A percentile compares a stretch with the other conserved stretches of the same genome.
phyloP scores from a whole-genome alignment of 2,113 vertebrate genomes.

The Pongo abelii region DNA sequence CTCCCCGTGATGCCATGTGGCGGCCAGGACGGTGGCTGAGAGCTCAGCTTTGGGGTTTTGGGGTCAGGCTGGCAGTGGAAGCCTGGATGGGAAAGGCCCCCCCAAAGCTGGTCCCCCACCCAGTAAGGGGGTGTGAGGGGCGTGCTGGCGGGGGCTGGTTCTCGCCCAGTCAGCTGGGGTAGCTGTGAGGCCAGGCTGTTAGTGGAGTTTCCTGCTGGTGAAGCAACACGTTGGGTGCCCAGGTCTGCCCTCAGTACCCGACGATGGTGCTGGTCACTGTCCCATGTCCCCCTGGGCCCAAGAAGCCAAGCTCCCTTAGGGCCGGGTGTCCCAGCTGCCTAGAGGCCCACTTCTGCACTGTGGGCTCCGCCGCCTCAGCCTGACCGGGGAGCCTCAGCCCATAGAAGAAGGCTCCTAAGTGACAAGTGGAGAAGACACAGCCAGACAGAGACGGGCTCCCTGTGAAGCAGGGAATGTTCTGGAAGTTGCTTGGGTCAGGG shows the following conservation, averaged over 20 bases:
- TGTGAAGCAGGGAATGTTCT: not conserved
- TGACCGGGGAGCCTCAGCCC: too few species aligned
- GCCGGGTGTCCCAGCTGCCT: not conserved
- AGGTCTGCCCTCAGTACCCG: accelerated
- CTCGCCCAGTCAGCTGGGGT: too few species aligned
- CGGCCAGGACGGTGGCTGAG: too few species aligned
- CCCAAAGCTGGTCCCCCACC: not conserved
- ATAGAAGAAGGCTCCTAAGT: accelerated
- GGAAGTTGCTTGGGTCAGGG: not conserved
- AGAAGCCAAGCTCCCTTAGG: too few species aligned
- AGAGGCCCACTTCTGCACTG: too few species aligned
- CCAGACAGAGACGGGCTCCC: not conserved
- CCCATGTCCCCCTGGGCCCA: not conserved
- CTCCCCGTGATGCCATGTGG: accelerated
- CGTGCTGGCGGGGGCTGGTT: accelerated
- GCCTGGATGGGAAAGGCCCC: not conserved
- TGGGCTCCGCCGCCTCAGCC: not conserved
- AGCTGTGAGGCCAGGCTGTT: not conserved
- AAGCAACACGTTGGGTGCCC: too few species aligned
- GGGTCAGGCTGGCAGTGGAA: not conserved
- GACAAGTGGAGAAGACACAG: not conserved
- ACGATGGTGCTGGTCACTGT: too few species aligned
- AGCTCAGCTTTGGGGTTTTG: not conserved
- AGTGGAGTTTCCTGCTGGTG: not conserved
- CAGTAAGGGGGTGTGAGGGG: not conserved